Percentiles rank a stretch among this genome's conserved stretches.
Evolutionary conservation across 1,140 invertebrate species (phyloP).

Genomic region (Euglossa dilemma): DNA sequence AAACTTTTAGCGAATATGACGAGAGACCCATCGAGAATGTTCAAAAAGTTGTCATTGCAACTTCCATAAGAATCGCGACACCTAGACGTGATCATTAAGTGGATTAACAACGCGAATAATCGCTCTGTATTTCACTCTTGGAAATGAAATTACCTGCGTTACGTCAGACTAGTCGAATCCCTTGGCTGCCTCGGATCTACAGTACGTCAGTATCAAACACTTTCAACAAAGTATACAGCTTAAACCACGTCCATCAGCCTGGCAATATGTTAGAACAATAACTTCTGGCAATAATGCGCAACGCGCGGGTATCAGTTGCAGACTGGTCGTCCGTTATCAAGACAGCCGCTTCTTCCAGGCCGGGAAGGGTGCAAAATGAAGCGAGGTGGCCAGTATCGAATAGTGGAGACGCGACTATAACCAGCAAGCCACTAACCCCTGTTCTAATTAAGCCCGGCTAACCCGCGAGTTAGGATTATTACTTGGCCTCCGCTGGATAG

Average conservation of each 20-base stretch:
- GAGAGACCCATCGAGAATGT: no score
- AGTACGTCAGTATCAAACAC: no score
- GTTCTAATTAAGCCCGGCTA: constrained; percentile 80
- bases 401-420: constrained; percentile 74
- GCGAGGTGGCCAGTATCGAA: constrained; percentile 66
- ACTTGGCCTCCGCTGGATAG: constrained; percentile 64
- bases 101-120: no score
- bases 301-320: constrained; percentile 4
- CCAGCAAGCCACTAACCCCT: constrained; percentile 73
- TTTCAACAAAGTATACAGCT: neutral
- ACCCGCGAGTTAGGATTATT: constrained; percentile 81
- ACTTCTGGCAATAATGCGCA: neutral
- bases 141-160: no score
- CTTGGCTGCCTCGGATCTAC: no score
- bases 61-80: no score
- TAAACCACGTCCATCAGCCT: constrained; percentile 28
- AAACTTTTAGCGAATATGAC: no score
- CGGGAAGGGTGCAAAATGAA: constrained; percentile 52
- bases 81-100: no score
- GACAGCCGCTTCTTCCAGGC: neutral
- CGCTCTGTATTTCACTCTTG: no score
- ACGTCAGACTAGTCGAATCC: no score
- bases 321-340: constrained; percentile 32
- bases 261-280: neutral
- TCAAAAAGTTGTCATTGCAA: no score